Conservation (phyloP, 2,888 invertebrate species). For the Macrosoma leucophasiata region DNA sequence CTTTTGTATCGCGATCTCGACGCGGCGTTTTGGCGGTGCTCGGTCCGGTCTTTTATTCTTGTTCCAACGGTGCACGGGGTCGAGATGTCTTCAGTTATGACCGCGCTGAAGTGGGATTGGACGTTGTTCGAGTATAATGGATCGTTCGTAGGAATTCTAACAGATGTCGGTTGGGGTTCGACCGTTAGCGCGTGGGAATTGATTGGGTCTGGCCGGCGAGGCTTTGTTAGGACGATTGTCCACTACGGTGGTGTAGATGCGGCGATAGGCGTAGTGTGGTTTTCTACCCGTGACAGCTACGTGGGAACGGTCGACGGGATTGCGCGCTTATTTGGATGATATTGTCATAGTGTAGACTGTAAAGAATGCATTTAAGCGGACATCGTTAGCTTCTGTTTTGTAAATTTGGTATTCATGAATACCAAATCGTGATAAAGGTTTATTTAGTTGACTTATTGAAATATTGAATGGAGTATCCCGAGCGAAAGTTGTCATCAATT, state of each 20-base stretch:
- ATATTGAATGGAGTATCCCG: no score
- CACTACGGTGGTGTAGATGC: slow-evolving; percentile 69
- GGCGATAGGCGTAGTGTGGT: slow-evolving; percentile 56
- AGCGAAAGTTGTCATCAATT: no score
- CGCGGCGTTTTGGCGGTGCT: slow-evolving; percentile 44
- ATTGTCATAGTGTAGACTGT: slow-evolving; percentile 36
- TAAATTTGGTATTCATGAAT: no score
- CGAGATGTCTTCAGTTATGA: slow-evolving; percentile 37
- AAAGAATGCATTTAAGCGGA: no score
- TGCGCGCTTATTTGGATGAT: slow-evolving; percentile 49
- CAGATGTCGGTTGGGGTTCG: slow-evolving; percentile 57
- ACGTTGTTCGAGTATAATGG: slow-evolving; percentile 41
- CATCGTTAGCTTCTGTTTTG: no score
- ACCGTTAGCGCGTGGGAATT: slow-evolving; percentile 75
- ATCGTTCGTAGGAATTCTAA: slow-evolving; percentile 63
- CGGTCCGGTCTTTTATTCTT: slow-evolving; percentile 33
- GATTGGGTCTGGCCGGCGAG: slow-evolving; percentile 61
- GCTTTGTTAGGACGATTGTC: slow-evolving; percentile 75
- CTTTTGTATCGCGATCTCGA: slow-evolving; percentile 67
- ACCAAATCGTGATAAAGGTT: no score
- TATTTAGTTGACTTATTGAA: no score
- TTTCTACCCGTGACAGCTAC: slow-evolving; percentile 61
- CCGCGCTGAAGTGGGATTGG: slow-evolving; percentile 46
- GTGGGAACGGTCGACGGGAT: slow-evolving; percentile 63
- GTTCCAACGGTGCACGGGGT: slow-evolving; percentile 47